phyloP scores from a whole-genome alignment of 1,140 invertebrate genomes.

The Pygmarrhopalites habei region DNA sequence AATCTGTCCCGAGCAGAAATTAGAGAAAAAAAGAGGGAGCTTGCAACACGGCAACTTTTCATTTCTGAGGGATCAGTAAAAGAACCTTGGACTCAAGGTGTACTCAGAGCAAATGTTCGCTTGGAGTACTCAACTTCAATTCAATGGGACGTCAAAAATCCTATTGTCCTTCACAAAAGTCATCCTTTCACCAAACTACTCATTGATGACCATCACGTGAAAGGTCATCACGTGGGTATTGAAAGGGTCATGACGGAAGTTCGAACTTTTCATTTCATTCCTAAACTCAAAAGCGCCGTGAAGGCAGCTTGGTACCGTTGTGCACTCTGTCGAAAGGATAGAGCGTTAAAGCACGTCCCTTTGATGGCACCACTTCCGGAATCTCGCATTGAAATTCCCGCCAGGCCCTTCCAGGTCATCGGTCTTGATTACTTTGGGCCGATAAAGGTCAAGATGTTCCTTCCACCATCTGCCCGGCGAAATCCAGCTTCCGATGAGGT shows the following conservation, averaged over 20 bases:
- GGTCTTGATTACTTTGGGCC: slow-evolving; percentile 41
- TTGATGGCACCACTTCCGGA: slow-evolving; percentile 24
- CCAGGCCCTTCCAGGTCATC: slow-evolving; percentile 37
- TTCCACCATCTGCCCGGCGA: no score
- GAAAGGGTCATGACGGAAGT: background rate
- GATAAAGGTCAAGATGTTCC: slow-evolving; percentile 24
- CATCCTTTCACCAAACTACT: slow-evolving; percentile 4
- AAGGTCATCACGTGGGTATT: background rate
- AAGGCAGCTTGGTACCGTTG: background rate
- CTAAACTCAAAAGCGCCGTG: background rate
- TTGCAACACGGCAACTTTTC: no score
- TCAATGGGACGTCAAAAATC: background rate
- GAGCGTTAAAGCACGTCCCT: slow-evolving; percentile 1
- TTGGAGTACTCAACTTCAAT: no score
- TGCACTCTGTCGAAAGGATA: background rate
- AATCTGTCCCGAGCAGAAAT: no score
- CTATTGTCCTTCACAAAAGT: background rate
- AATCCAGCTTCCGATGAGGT: no score
- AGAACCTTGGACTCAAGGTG: no score
- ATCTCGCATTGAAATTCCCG: slow-evolving; percentile 14
- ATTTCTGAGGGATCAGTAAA: no score
- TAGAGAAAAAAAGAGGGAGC: no score
- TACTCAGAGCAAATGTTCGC: no score
- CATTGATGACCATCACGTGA: background rate
- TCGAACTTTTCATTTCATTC: background rate